Conservation (phyloP, 2,888 invertebrate genomes). For the Lasioglossum lativentre region DNA sequence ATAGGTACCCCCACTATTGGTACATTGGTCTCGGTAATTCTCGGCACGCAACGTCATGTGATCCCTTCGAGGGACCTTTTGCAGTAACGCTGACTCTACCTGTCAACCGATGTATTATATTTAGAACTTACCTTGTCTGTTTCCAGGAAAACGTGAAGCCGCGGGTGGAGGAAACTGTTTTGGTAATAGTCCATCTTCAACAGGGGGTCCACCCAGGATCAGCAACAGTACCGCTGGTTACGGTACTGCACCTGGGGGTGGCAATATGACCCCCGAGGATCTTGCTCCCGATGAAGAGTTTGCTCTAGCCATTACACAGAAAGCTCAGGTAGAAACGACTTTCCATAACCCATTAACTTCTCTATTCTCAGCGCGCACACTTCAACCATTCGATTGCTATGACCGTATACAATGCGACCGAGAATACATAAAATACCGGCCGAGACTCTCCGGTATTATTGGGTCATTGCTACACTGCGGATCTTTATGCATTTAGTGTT, state of each 20-base stretch:
- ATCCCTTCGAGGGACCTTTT: neutral
- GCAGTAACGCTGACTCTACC: neutral
- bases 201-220: conserved; percentile 63
- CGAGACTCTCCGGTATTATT: too few relatives aligned
- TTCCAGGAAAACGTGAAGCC: conserved; percentile 77
- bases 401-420: neutral
- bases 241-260: conserved; percentile 67
- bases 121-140: neutral
- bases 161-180: conserved; percentile 70
- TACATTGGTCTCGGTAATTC: too few relatives aligned
- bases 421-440: neutral
- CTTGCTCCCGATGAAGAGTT: conserved; percentile 78
- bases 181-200: conserved; percentile 64
- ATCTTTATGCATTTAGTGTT: too few relatives aligned
- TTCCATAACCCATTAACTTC: neutral
- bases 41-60: neutral
- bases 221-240: conserved; percentile 66
- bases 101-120: neutral
- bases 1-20: neutral
- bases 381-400: neutral
- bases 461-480: too few relatives aligned
- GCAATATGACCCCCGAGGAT: conserved; percentile 79
- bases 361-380: neutral
- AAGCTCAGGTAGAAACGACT: conserved; percentile 70
- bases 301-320: conserved; percentile 73